phyloP scores from a whole-genome alignment of 2,113 vertebrate species.

The Amia ocellicauda region DNA sequence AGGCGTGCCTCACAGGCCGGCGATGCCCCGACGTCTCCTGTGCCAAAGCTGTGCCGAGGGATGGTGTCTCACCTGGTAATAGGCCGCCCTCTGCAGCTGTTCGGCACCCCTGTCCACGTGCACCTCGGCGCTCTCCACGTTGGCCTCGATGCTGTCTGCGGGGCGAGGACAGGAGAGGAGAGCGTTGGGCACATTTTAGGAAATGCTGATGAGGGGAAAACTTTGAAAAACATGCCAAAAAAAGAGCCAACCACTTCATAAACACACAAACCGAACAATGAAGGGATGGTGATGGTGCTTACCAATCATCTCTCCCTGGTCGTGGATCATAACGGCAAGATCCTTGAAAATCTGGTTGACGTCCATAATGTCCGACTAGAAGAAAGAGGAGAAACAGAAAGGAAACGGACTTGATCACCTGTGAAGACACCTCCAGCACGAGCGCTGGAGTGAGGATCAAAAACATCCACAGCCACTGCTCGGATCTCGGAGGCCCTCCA shows the following conservation, averaged over 20 bases:
- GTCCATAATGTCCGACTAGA: constrained; percentile 92
- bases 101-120: constrained; percentile 88
- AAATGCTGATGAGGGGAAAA: too few relatives aligned
- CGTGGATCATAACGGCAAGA: constrained; percentile 96
- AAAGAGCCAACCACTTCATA: too few relatives aligned
- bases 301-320: constrained; percentile 97
- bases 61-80: constrained; percentile 81
- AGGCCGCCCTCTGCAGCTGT: constrained; percentile 85
- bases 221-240: too few relatives aligned
- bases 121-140: constrained; percentile 92
- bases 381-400: constrained; percentile 30
- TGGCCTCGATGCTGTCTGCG: constrained; percentile 94
- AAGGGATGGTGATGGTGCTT: constrained; percentile 45
- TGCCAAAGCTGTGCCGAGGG: too few relatives aligned
- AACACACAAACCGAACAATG: too few relatives aligned
- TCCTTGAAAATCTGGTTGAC: constrained; percentile 99
- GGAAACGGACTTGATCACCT: too few relatives aligned
- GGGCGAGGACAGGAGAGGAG: too few relatives aligned
- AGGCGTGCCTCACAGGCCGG: background rate
- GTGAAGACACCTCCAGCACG: too few relatives aligned
- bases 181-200: too few relatives aligned
- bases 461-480: background rate
- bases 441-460: background rate
- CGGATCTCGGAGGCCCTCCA: too few relatives aligned
- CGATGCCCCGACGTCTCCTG: too few relatives aligned